Evolutionary conservation across 1,140 invertebrate genomes (phyloP).

Genomic region (Pseudomyrmex sp.): DNA sequence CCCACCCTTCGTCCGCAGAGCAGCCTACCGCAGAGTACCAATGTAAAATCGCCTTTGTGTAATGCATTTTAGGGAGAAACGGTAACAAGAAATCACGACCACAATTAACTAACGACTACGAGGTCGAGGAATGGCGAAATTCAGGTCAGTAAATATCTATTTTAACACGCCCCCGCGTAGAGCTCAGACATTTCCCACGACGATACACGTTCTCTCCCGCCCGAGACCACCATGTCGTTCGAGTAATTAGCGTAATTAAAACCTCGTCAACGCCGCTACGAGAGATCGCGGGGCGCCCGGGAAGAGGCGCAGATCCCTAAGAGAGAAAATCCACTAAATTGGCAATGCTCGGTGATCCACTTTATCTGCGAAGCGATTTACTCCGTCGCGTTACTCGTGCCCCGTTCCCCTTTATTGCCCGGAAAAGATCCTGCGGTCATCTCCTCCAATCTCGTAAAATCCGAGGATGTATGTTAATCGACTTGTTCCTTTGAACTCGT

Average conservation of each 20-base stretch:
- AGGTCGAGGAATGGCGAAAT: constrained; percentile 87
- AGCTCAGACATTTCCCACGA: constrained; percentile 66
- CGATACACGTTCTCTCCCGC: constrained; percentile 59
- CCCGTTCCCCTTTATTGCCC: constrained; percentile 66
- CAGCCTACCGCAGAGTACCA: constrained; percentile 36
- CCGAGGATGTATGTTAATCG: constrained; percentile 3
- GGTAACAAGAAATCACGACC: constrained; percentile 80
- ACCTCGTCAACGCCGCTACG: constrained; percentile 66
- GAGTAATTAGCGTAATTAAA: constrained; percentile 78
- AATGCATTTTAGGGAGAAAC: constrained; percentile 78
- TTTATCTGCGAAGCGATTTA: constrained; percentile 68
- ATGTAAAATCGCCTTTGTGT: constrained; percentile 71
- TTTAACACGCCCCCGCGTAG: constrained; percentile 64
- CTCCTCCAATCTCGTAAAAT: constrained; percentile 44
- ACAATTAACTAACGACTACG: constrained; percentile 85
- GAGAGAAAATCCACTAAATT: constrained; percentile 67
- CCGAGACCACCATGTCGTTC: constrained; percentile 60
- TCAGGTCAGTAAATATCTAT: constrained; percentile 84
- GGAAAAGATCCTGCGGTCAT: constrained; percentile 63
- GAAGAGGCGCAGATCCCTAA: constrained; percentile 36
- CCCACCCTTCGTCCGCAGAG: constrained; percentile 4
- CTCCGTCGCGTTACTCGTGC: constrained; percentile 60
- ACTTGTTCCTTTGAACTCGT: constrained; percentile 1
- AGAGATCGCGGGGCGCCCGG: background rate
- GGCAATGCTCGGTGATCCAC: constrained; percentile 68